Base-by-base conservation (phyloP, 2,888 invertebrate species). In the Melanostoma mellinum region DNA sequence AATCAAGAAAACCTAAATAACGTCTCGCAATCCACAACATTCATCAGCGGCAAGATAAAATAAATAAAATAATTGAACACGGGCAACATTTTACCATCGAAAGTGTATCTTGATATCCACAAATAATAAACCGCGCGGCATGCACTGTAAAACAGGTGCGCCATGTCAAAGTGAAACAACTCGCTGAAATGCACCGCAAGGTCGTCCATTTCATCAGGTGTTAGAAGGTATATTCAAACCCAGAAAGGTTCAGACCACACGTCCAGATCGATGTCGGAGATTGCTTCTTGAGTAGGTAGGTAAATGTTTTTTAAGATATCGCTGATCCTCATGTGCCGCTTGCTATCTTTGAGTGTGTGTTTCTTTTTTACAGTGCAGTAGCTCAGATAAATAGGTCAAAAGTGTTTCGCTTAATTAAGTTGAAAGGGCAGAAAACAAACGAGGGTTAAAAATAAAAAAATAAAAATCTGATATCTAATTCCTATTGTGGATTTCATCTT, bases 241-340 rank as follows among this genome's bases (percentile, higher is more conserved):
- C 60, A 10, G 46, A 80, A 75, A 82, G 73, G 77, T 72, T 82
- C 74, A 84, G 84, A 84, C 84, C 79, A 65, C 84, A 84, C 84
- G 74, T 84, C 79, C 36, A 79, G 84, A 84, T 84, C 67, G 38
- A 56, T 84, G 84, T 84, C 38, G 32, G 3, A 61, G 84, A 84
- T 81, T 56, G 46, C 4, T 8, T 6, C 32, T 35, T 44, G 44
- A 44, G 44, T 60, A 33, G 42, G 35, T 56, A 10, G 42, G 10
- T 55, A 20, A 20, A 20, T 20, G 20, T 20, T 20, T 36, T 76
- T 80, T 48, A 76, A 72, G 76, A 81, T 74, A 58, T 33, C 2
- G 6, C 30, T 36, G 48, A 63, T 74, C 74, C 58, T 69, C 58
- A 77, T 60, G 35, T 30, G 78, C 63, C 69, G 73, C 63, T 58